phyloP scores from a whole-genome alignment of 2,113 vertebrate genomes.

The Calypte anna region DNA sequence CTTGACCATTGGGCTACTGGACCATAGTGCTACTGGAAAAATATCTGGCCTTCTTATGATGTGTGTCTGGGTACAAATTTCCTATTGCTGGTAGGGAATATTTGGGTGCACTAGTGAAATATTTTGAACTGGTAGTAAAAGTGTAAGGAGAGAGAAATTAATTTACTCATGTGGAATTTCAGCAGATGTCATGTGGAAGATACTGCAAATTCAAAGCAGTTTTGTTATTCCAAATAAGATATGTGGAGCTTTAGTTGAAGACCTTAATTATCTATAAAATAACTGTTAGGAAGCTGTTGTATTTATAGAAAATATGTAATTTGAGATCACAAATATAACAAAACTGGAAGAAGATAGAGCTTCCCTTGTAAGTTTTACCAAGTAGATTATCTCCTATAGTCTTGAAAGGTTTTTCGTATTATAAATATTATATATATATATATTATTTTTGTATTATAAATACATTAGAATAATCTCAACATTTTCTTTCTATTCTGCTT shows the following conservation, averaged over 20 bases:
- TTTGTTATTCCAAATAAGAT: background rate
- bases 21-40: background rate
- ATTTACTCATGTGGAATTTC: background rate
- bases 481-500: background rate
- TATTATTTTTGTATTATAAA: background rate
- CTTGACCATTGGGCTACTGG: background rate
- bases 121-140: background rate
- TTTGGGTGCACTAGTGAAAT: background rate
- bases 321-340: background rate
- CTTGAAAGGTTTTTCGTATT: background rate
- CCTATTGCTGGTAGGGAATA: background rate
- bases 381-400: background rate
- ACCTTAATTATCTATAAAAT: background rate
- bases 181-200: background rate
- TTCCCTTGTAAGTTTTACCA: background rate
- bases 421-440: too few species aligned
- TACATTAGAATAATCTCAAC: background rate
- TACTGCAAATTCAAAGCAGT: background rate
- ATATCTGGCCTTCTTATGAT: background rate
- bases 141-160: background rate
- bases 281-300: background rate
- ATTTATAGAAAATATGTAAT: background rate
- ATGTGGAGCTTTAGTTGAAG: background rate
- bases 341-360: background rate
- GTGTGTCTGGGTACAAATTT: background rate